These are phyloP conservation scores for Oscheius sp. DNA, from an alignment of 1,140 invertebrate genomes.

Conservation along the genomic window DNA sequence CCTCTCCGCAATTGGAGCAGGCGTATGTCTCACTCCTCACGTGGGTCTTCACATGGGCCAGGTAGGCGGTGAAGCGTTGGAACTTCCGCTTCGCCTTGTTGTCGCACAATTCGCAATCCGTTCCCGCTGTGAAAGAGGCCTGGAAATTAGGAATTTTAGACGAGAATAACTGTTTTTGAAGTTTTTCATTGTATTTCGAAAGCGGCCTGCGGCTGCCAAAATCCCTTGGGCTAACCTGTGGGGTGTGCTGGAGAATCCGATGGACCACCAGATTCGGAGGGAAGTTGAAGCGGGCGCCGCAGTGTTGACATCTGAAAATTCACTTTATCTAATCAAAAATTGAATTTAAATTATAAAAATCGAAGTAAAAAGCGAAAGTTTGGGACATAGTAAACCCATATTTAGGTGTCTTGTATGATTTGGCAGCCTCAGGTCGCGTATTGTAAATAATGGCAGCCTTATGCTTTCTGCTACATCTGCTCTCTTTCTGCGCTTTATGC, in stretches of 20 bases:
- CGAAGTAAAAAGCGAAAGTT: too few species aligned
- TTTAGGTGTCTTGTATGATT: too few species aligned
- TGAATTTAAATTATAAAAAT: too few species aligned
- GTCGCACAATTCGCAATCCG: not conserved
- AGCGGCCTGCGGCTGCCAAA: not conserved
- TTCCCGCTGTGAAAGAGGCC: not conserved
- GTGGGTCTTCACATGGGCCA: conserved; percentile 26
- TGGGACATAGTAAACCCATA: too few species aligned
- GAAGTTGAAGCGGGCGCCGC: not conserved
- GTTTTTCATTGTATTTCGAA: not conserved
- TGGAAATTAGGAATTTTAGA: not conserved
- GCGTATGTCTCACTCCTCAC: not conserved
- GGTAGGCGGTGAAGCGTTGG: conserved; percentile 11
- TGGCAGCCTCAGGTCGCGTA: too few species aligned
- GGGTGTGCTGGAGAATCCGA: not conserved
- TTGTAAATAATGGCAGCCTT: too few species aligned
- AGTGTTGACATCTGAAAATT: conserved; percentile 4
- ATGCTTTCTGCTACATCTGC: too few species aligned
- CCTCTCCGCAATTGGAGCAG: conserved; percentile 1
- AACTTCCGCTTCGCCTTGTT: conserved; percentile 15
- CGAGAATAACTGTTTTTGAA: not conserved
- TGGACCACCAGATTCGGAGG: not conserved
- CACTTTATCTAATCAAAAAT: not conserved
- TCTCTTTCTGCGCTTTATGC: too few species aligned
- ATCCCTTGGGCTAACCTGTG: not conserved